phyloP scores from a whole-genome alignment of 2,888 invertebrate genomes.

The Aphelenchoides bicaudatus region DNA sequence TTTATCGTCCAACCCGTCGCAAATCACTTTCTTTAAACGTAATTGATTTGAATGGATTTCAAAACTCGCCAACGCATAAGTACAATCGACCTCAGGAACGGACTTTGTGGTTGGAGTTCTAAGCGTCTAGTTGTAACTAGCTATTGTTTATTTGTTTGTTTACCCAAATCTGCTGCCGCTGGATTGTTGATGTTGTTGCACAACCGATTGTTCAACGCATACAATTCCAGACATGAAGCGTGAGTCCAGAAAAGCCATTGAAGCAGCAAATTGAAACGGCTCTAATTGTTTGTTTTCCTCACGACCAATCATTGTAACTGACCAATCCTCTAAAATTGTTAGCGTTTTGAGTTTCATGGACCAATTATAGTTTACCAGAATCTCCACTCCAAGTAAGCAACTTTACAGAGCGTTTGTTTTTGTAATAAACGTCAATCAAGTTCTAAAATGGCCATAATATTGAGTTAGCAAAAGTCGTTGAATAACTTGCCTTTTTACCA shows the following conservation, averaged over 20 bases:
- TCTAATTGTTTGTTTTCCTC: constrained; percentile 24
- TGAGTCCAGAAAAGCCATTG: constrained; percentile 34
- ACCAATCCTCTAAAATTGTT: constrained; percentile 39
- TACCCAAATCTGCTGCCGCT: too few species aligned
- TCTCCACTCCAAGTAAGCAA: constrained; percentile 41
- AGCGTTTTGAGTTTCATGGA: constrained; percentile 31
- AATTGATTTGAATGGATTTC: constrained; percentile 26
- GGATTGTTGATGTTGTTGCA: neutral
- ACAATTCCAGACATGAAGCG: constrained; percentile 26
- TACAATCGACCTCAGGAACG: constrained; percentile 6
- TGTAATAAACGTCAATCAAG: constrained; percentile 42
- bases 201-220: constrained; percentile 26
- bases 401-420: constrained; percentile 27
- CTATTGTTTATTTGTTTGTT: neutral
- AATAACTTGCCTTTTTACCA: constrained; percentile 24
- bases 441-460: constrained; percentile 33
- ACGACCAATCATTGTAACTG: constrained; percentile 25
- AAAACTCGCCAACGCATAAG: constrained; percentile 17
- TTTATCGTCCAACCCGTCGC: constrained; percentile 32
- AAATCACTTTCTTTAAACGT: constrained; percentile 24
- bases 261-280: constrained; percentile 31
- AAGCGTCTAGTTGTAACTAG: neutral
- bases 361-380: constrained; percentile 52
- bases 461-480: constrained; percentile 11
- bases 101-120: neutral